phyloP scores from a whole-genome alignment of 2,888 invertebrate genomes.

The Dascillus cervinus region DNA sequence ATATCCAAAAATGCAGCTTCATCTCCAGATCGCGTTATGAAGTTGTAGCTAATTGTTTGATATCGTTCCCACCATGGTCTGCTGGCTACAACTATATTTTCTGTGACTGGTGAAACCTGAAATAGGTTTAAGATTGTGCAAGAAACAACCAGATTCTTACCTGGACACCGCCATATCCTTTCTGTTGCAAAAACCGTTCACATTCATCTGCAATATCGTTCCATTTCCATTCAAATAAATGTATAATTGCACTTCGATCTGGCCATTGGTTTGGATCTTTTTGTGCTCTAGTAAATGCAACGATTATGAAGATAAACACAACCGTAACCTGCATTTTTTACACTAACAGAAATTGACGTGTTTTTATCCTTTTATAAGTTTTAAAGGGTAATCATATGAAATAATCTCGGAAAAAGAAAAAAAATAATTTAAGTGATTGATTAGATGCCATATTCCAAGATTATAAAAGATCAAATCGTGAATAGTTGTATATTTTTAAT shows the following conservation, averaged over 20 bases:
- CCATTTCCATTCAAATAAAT: slow-evolving; percentile 79
- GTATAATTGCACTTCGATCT: slow-evolving; percentile 60
- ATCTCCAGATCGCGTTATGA: slow-evolving; percentile 69
- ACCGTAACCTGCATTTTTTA: too few relatives aligned
- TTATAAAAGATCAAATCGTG: too few relatives aligned
- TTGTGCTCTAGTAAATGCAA: too few relatives aligned
- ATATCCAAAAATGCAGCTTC: slow-evolving; percentile 65
- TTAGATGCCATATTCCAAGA: too few relatives aligned
- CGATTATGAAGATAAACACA: too few relatives aligned
- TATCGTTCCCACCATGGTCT: slow-evolving; percentile 87
- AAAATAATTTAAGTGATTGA: too few relatives aligned
- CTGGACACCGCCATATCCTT: slow-evolving; percentile 68
- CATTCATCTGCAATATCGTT: slow-evolving; percentile 72
- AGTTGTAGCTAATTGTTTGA: slow-evolving; percentile 74
- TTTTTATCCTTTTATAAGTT: too few relatives aligned
- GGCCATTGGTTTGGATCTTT: slow-evolving; percentile 51
- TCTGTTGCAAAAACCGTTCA: slow-evolving; percentile 64
- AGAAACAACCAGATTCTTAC: too few relatives aligned
- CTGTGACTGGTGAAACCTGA: slow-evolving; percentile 68
- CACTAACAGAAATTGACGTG: too few relatives aligned
- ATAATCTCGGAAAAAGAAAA: too few relatives aligned
- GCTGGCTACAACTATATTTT: slow-evolving; percentile 53
- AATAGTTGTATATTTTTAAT: too few relatives aligned
- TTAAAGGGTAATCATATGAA: too few relatives aligned
- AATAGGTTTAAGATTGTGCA: neutral